Evolutionary conservation across 2,113 vertebrate genomes (phyloP).

Genomic region (Colistium nudipinnis): DNA sequence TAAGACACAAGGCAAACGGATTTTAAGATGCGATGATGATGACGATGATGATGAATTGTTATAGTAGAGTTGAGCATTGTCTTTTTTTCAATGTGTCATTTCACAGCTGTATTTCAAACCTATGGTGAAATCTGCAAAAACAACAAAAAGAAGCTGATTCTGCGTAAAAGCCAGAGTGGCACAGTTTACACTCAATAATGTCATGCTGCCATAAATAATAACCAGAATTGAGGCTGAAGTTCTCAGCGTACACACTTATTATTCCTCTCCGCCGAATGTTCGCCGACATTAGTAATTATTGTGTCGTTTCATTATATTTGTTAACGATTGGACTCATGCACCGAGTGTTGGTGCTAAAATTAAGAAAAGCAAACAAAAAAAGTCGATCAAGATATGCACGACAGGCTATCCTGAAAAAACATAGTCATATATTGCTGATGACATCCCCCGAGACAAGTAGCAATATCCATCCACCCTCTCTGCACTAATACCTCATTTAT

Average conservation of each 20-base stretch:
- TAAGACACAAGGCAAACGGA: not conserved
- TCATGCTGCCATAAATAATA: too few relatives aligned
- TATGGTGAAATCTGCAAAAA: not conserved
- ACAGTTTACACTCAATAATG: too few relatives aligned
- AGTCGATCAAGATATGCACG: constrained; percentile 1
- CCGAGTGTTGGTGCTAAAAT: not conserved
- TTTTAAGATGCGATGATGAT: too few relatives aligned
- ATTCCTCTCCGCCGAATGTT: too few relatives aligned
- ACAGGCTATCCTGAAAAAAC: constrained; percentile 15
- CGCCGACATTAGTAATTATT: too few relatives aligned
- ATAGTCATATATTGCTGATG: constrained; percentile 33
- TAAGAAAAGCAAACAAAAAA: constrained; percentile 28
- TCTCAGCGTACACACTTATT: too few relatives aligned
- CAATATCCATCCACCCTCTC: constrained; percentile 52
- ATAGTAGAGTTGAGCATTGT: not conserved
- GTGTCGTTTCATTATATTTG: not conserved
- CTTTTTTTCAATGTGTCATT: not conserved
- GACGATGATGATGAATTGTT: not conserved
- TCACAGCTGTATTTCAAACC: not conserved
- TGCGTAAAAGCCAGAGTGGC: too few relatives aligned
- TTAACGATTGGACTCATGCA: not conserved
- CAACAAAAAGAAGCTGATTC: not conserved
- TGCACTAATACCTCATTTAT: constrained; percentile 71
- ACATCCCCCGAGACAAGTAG: constrained; percentile 41
- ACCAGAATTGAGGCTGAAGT: too few relatives aligned